phyloP scores from a whole-genome alignment of 2,888 invertebrate species.

The Agrochola macilenta region DNA sequence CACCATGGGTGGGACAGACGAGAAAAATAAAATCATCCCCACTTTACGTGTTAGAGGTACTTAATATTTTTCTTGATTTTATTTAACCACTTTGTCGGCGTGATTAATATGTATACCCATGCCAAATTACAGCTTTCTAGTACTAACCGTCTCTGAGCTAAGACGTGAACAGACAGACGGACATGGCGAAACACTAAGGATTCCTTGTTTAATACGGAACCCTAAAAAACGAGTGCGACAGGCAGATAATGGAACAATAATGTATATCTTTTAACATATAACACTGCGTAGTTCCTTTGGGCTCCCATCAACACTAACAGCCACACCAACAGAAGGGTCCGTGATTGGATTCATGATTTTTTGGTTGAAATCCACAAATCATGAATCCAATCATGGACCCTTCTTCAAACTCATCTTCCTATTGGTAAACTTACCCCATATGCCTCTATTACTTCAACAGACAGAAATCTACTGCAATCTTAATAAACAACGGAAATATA shows the following conservation, averaged over 20 bases:
- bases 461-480: constrained; percentile 56
- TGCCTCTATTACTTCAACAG: constrained; percentile 19
- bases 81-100: too few species aligned
- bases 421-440: constrained; percentile 48
- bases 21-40: too few species aligned
- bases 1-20: too few species aligned
- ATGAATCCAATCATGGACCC: constrained; percentile 41
- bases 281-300: not conserved
- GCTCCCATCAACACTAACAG: not conserved
- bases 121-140: too few species aligned
- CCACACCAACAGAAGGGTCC: not conserved
- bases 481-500: constrained; percentile 55
- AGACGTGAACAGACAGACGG: too few species aligned
- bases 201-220: too few species aligned
- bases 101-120: too few species aligned
- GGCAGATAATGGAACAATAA: not conserved
- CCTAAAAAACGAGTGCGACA: not conserved
- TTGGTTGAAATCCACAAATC: not conserved
- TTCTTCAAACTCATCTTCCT: constrained; percentile 26
- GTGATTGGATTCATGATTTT: constrained; percentile 5
- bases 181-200: too few species aligned
- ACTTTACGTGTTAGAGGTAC: too few species aligned
- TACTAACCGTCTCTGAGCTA: too few species aligned
- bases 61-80: too few species aligned
- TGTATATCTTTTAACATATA: not conserved